Evolutionary conservation across 2,888 invertebrate species (phyloP).

Genomic region (Trissolcus japonicus): DNA sequence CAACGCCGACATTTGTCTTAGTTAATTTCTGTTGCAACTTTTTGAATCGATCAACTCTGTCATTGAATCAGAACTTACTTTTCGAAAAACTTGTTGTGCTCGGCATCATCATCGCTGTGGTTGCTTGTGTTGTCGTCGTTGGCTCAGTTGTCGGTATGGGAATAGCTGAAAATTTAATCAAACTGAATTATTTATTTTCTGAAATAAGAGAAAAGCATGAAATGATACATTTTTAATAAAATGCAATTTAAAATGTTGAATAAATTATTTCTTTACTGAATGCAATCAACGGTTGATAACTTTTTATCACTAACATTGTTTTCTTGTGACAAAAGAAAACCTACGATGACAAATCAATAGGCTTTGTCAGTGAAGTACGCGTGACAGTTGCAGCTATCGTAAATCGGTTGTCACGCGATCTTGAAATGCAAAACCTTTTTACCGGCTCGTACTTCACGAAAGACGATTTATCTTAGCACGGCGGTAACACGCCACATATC

Average conservation of each 20-base stretch:
- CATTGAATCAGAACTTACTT: conserved; percentile 16
- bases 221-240: neutral
- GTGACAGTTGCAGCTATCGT: conserved; percentile 61
- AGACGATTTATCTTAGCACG: conserved; percentile 50
- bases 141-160: conserved; percentile 67
- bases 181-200: conserved; percentile 7
- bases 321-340: conserved; percentile 32
- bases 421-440: conserved; percentile 47
- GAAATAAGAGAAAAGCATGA: conserved; percentile 6
- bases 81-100: conserved; percentile 11
- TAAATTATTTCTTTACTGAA: neutral
- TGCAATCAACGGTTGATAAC: conserved; percentile 29
- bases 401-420: conserved; percentile 54
- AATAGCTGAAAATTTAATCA: conserved; percentile 64
- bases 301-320: conserved; percentile 39
- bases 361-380: conserved; percentile 41
- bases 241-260: too few relatives aligned
- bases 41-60: neutral
- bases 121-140: conserved; percentile 58
- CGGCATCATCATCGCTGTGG: conserved; percentile 56
- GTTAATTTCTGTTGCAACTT: too few relatives aligned
- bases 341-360: conserved; percentile 48
- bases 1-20: too few relatives aligned
- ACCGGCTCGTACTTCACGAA: conserved; percentile 33
- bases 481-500: conserved; percentile 37